Conservation (phyloP, 2,113 vertebrate species). For the Haplochromis vanheusdeni region DNA sequence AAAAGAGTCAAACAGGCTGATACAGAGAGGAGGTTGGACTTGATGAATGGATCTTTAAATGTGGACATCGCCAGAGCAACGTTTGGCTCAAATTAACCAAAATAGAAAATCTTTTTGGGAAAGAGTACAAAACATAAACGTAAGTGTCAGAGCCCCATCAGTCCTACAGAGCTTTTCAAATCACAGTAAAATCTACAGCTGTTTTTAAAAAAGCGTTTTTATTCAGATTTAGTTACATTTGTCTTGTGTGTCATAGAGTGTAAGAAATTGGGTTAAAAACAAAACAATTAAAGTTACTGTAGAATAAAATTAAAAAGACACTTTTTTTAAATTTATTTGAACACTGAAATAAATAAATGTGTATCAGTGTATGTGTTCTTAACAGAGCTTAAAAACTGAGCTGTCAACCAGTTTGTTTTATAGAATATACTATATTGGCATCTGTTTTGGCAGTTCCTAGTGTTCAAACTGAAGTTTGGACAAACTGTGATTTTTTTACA, state of each 20-base stretch:
- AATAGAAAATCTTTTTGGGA: neutral
- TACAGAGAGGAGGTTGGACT: neutral
- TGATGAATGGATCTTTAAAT: neutral
- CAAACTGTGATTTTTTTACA: neutral
- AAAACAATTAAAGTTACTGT: neutral
- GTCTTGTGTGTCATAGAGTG: neutral
- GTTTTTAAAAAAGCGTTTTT: neutral
- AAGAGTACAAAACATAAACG: neutral
- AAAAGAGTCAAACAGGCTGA: neutral
- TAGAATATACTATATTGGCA: neutral
- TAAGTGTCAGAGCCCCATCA: neutral
- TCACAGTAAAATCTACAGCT: neutral
- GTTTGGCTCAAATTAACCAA: neutral
- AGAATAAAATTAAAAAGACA: neutral
- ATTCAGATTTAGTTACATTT: neutral
- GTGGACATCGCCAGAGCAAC: neutral
- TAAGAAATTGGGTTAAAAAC: neutral
- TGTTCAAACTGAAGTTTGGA: neutral
- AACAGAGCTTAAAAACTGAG: neutral
- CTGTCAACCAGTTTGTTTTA: neutral
- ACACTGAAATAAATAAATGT: neutral
- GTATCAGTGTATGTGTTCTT: neutral
- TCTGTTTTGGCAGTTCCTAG: rapidly evolving
- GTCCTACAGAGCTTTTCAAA: neutral
- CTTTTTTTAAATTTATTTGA: neutral